Base-by-base conservation (phyloP, 2,113 vertebrate species). In the Menura novaehollandiae region DNA sequence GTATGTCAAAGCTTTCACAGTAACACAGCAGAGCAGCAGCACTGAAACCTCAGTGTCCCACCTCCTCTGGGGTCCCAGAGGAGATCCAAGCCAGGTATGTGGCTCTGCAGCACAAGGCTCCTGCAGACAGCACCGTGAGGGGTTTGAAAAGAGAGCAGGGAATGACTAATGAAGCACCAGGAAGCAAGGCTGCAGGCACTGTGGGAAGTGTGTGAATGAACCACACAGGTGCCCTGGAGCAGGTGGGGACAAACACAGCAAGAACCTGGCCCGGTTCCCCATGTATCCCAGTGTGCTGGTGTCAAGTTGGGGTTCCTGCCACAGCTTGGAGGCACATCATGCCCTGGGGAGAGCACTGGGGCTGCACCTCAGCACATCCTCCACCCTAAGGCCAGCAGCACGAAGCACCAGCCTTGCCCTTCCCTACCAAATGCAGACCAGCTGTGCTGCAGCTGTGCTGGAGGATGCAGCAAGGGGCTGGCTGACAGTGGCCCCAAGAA, bases 371-470 rank as follows among this genome's bases (percentile, higher is more conserved):
- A 52, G 49, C 1, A 3, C 33, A 71, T 62, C 74, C 33, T 56
- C 55, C 35, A 43, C 5, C 15, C 33, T 32, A 12, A 1, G 14
- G 7, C 16, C 46, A n/a, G 18, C 0, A 0, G 2, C 2, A 66
- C 3, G 2, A 58, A 89, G 24, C 6, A 11, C 43, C 81, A 56
- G 41, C 15, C 41, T 55, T 28, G 32, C 73, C 37, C 17, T 53
- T 58, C 53, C 58, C 69, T 67, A 39, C 46, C 0, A 0, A 60
- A 13, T 39, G 8, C 28, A 51, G 20, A 5, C 7, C 55, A 41
- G 47, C 8, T 41, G 71, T 58, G 46, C 21, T 87, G 22, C 15
- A 28, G n/a, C 78, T 88, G 44, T 55, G 35, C 66, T n/a, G 20
- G n/a, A 55, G 11, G 26, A 51, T 24, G n/a, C 64, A 75, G 47